phyloP scores from a whole-genome alignment of 2,113 vertebrate genomes.

The Antigone vipio region DNA sequence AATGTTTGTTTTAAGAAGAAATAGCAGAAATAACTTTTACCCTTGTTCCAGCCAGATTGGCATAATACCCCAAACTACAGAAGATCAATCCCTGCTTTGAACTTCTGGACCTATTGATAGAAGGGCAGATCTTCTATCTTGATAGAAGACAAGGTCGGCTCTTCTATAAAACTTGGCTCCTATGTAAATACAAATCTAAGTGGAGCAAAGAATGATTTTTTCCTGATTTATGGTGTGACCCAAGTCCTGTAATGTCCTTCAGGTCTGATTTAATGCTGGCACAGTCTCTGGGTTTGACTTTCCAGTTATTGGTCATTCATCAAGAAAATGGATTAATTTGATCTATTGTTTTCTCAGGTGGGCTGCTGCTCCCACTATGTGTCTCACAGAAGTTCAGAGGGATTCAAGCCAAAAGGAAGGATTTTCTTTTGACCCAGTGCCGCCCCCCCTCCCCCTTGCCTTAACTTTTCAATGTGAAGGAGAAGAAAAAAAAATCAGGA shows the following conservation, averaged over 20 bases:
- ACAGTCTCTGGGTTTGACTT: constrained; percentile 41
- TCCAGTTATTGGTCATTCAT: constrained; percentile 55
- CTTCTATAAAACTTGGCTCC: neutral
- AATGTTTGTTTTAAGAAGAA: neutral
- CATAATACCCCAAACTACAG: neutral
- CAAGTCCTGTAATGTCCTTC: constrained; percentile 45
- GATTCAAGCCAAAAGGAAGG: neutral
- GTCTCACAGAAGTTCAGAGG: neutral
- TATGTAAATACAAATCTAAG: constrained; percentile 54
- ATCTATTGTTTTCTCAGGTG: constrained; percentile 24
- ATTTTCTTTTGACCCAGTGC: neutral
- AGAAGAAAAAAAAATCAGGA: neutral
- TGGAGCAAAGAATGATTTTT: constrained; percentile 11
- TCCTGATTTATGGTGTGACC: constrained; percentile 47
- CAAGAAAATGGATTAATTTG: constrained; percentile 45
- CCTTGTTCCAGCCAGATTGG: neutral
- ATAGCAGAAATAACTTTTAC: neutral
- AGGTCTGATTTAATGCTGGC: constrained; percentile 62
- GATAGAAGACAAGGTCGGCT: constrained; percentile 28
- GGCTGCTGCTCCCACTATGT: neutral
- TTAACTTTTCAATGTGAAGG: neutral
- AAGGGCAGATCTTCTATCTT: neutral
- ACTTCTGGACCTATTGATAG: neutral
- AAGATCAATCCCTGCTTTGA: constrained; percentile 10
- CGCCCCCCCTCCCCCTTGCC: neutral